Conservation (phyloP, 1,140 invertebrate species). For the Bombus pyrosoma region DNA sequence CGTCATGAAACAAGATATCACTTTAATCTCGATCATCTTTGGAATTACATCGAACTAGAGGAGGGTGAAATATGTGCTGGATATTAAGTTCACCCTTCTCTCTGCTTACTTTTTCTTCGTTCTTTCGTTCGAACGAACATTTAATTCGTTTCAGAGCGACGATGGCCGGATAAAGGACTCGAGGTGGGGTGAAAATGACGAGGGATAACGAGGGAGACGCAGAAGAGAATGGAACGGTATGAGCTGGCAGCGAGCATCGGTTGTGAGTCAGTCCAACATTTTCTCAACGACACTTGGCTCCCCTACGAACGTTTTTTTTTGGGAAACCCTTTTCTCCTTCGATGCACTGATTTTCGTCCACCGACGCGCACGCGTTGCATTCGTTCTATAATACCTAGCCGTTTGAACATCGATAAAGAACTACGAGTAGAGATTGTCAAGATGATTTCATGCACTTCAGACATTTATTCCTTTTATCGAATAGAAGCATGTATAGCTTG, state of each 20-base stretch:
- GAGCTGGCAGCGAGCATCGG: conserved; percentile 55
- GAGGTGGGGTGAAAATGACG: conserved; percentile 30
- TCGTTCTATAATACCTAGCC: too few relatives aligned
- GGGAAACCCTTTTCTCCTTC: conserved; percentile 17
- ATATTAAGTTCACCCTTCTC: not conserved
- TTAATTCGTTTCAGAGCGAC: conserved; percentile 42
- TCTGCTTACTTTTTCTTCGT: not conserved
- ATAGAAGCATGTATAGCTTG: not conserved
- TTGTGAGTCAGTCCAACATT: conserved; percentile 55
- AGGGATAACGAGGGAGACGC: conserved; percentile 45
- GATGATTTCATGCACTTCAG: not conserved
- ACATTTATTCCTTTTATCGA: not conserved
- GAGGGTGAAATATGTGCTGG: not conserved
- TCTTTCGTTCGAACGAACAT: not conserved
- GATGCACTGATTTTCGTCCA: not conserved
- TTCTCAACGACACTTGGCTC: conserved; percentile 33
- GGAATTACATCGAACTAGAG: not conserved
- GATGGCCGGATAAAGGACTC: conserved; percentile 47
- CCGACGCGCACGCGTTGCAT: too few relatives aligned
- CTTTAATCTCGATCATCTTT: not conserved
- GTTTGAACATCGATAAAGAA: not conserved
- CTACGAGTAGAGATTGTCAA: not conserved
- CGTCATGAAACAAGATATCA: not conserved
- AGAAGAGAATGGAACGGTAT: conserved; percentile 20
- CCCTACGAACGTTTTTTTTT: not conserved